These are phyloP conservation scores for Subacronicta megacephala DNA, from an alignment of 2,888 invertebrate genomes.

Conservation along the genomic window DNA sequence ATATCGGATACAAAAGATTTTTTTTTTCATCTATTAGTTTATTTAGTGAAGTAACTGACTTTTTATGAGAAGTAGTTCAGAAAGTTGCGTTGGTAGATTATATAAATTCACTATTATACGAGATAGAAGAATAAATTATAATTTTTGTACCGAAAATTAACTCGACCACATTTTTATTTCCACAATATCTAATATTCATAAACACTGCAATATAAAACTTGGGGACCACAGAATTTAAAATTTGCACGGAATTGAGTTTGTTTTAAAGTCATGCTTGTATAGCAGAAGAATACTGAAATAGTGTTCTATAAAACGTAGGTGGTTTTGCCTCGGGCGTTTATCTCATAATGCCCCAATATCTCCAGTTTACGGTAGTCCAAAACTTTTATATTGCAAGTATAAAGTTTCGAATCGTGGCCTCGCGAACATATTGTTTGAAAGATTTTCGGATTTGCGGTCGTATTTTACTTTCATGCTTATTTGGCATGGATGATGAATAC, in stretches of 20 bases:
- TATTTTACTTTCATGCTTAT: slow-evolving; percentile 33
- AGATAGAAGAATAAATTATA: too few species aligned
- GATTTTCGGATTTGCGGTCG: slow-evolving; percentile 32
- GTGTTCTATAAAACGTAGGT: slow-evolving; percentile 35
- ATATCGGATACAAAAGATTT: too few species aligned
- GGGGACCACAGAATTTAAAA: slow-evolving; percentile 15
- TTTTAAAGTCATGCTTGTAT: slow-evolving; percentile 17
- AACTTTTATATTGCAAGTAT: slow-evolving; percentile 59
- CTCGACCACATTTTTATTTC: not conserved
- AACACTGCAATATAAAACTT: not conserved
- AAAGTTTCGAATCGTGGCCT: slow-evolving; percentile 42
- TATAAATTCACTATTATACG: too few species aligned
- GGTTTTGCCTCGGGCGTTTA: slow-evolving; percentile 45
- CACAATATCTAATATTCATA: not conserved
- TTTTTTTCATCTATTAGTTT: too few species aligned
- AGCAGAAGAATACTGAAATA: slow-evolving; percentile 26
- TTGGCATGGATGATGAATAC: slow-evolving; percentile 31
- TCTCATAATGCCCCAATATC: slow-evolving; percentile 53
- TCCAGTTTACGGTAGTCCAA: slow-evolving; percentile 41
- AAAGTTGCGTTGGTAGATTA: too few species aligned
- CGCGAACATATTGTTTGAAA: slow-evolving; percentile 42
- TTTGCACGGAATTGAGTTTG: slow-evolving; percentile 9
- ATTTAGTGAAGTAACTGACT: too few species aligned
- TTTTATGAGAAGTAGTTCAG: too few species aligned
- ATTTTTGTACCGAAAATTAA: too few species aligned